A percentile compares a stretch with the other conserved stretches of the same genome.
Evolutionary conservation across 2,888 invertebrate species (phyloP).

Genomic region (Carpatolechia fugitivella): DNA sequence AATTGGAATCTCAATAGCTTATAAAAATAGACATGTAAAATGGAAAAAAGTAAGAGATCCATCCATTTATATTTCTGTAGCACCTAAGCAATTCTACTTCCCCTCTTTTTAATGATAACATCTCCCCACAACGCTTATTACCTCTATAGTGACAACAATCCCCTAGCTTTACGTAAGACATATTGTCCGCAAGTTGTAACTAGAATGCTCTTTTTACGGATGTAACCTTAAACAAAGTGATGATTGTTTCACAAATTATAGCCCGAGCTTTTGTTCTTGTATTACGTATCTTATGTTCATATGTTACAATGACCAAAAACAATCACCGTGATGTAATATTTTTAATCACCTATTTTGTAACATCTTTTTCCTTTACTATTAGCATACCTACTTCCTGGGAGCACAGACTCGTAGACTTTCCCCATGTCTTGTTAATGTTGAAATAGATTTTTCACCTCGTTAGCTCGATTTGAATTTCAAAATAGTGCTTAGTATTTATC

Average conservation of each 20-base stretch:
- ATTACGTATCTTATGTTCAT: conserved; percentile 10
- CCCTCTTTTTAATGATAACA: conserved; percentile 5
- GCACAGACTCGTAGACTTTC: background rate
- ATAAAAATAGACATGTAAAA: too few species aligned
- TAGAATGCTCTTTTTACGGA: conserved; percentile 12
- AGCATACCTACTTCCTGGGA: conserved; percentile 9
- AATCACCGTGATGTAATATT: conserved; percentile 15
- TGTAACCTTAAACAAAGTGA: conserved; percentile 17
- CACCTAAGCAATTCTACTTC: conserved; percentile 8
- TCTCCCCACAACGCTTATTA: background rate
- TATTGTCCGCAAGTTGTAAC: conserved; percentile 6
- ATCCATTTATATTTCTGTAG: too few species aligned
- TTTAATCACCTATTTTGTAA: conserved; percentile 14
- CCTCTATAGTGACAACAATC: background rate
- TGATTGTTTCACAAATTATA: conserved; percentile 20
- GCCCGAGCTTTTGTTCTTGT: conserved; percentile 11
- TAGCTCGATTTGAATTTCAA: too few species aligned
- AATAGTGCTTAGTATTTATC: too few species aligned
- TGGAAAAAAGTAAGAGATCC: too few species aligned
- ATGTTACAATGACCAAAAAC: conserved; percentile 13
- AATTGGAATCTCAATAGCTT: too few species aligned
- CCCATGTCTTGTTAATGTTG: too few species aligned
- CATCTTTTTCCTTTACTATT: background rate
- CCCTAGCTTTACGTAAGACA: conserved; percentile 14
- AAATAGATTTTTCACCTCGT: too few species aligned